Evolutionary conservation across 2,113 vertebrate species (phyloP), one percentile per base, ranked within the genome.

Genomic region (Serinus canaria): DNA sequence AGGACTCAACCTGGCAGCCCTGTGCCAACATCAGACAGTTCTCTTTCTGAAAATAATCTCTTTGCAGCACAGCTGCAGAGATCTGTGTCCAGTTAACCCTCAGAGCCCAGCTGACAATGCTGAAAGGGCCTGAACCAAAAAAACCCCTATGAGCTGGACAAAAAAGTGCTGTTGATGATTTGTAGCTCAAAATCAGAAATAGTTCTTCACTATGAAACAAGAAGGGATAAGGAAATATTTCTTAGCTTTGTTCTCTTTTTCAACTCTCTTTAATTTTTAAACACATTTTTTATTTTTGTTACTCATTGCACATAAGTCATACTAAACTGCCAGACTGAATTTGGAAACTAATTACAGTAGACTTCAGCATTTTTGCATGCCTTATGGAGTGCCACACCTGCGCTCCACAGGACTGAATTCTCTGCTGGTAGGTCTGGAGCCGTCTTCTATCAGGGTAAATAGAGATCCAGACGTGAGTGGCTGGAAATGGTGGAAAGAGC

Each of bases 241-340:
- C 63, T 50, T 72, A 52, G 15, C 15, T 75, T 72, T 43, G 43
- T 13, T 44, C 44, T 41, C 23, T 24, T 92, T 66, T 83, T 39
- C 27, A 81, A 30, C 33, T 66, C 8, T 6, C 13, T 83, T 90
- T 46, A 30, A 33, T 27, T 83, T 58, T 68, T 73, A 70, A 79
- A 44, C 28, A 25, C 5, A 4, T 66, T 43, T 72, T 76, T 20
- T 50, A 9, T 52, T 79, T 82, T 91, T 75, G 24, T 58, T 82
- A 44, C 31, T 59, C 10, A 22, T 43, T 82, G 55, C 47, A 56
- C 56, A 50, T 89, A 87, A 79, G 70, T 76, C 70, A 50, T 66
- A 44, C n/a, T 89, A 94, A 97, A 72, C 56, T 93, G 33, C 50
- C n/a, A 73, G 33, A 74, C 13, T 78, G 69, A 74, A 63, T 92